A percentile compares a stretch with the other conserved stretches of the same genome.
Evolutionary conservation across 2,113 vertebrate genomes (phyloP).

Genomic region (Pangasianodon gigas): DNA sequence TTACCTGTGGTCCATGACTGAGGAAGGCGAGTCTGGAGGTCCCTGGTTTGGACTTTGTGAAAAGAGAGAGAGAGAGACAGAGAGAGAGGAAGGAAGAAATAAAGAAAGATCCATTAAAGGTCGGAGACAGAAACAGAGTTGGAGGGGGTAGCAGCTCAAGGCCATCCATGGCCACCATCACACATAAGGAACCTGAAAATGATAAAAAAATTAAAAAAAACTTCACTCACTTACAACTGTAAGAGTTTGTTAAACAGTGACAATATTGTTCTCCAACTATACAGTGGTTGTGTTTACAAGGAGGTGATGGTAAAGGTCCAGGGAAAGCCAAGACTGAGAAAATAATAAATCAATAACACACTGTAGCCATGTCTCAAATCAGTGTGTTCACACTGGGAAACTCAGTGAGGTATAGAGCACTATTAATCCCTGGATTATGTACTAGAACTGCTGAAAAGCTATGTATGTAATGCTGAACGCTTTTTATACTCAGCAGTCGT

Average conservation of each 20-base stretch:
- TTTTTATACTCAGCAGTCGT: neutral
- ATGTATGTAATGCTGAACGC: neutral
- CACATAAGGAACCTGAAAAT: conserved; percentile 75
- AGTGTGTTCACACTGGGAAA: neutral
- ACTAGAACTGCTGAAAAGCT: neutral
- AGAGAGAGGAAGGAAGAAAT: neutral
- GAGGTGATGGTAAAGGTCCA: neutral
- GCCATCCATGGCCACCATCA: conserved; percentile 76
- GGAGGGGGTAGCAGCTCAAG: conserved; percentile 65
- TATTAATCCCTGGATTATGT: neutral
- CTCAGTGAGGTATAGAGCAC: neutral
- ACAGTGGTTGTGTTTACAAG: neutral
- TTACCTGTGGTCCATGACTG: conserved; percentile 70
- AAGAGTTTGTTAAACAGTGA: neutral
- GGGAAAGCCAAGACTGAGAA: neutral
- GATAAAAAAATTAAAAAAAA: conserved; percentile 8
- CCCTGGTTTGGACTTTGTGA: conserved; percentile 46
- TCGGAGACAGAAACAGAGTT: neutral
- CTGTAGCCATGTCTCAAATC: neutral
- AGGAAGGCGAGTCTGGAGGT: conserved; percentile 55
- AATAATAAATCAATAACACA: neutral
- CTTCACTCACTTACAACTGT: neutral
- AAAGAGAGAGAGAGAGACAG: neutral
- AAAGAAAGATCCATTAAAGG: conserved; percentile 52
- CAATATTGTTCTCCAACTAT: neutral